Evolutionary conservation across 2,113 vertebrate genomes (phyloP), one percentile per base, ranked within the genome.

Genomic region (Clinocottus analis): DNA sequence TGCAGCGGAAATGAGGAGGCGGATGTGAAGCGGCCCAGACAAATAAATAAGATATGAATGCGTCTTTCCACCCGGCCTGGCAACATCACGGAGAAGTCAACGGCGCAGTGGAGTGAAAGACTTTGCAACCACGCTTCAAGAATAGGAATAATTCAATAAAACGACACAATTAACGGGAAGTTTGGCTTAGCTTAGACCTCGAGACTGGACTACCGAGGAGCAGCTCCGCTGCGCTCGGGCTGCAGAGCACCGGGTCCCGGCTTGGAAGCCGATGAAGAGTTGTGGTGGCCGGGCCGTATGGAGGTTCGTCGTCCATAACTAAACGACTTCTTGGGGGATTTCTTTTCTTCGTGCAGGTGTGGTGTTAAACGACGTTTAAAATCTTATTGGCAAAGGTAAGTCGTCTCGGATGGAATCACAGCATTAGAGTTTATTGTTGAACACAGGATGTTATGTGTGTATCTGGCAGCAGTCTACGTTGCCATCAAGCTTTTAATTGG

Each of bases 21-120:
- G 89, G 86, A 51, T 86, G 78, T 87, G 66, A 60, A 69, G 82
- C 6, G 59, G 43, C 63, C 37, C 67, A 55, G 41, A 29, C 73
- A 41, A 85, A 92, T 90, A 81, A 90, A 93, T 90, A 92, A 93
- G 85, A 91, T 4, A 92, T 92, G 87, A 93, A 83, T 13, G 45
- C 64, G 45, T 62, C 47, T 81, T 31, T 78, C 49, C 39, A 14
- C 41, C n/a, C 55, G 72, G 35, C 21, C 84, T 74, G 65, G 72
- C 82, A 53, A 41, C 60, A 41, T 13, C 56, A 27, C 68, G 27
- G 47, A 66, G 41, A 35, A 56, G 21, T 21, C 5, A 23, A 7
- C 23, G 56, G 55, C 63, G 74, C 51, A 0, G 39, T 47, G 19
- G 33, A 27, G 33, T 12, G 27, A 13, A 12, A 7, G 17, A 27